A percentile compares a stretch with the other conserved stretches of the same genome.
Conservation (phyloP, 2,888 invertebrate genomes). For the Agapostemon virescens region DNA sequence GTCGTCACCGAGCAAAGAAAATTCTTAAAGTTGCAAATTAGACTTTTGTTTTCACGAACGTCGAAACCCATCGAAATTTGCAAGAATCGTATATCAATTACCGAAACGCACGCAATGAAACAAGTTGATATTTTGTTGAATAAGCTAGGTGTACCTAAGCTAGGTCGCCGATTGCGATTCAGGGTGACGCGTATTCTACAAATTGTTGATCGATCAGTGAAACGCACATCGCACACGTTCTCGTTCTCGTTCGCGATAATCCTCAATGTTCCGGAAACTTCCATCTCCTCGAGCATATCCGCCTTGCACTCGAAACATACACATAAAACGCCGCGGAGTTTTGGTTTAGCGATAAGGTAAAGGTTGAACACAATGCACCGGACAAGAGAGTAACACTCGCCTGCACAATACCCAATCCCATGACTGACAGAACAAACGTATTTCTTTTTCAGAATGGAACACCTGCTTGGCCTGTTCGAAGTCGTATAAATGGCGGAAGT, state of each 20-base stretch:
- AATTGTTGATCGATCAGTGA: neutral
- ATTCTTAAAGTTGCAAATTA: neutral
- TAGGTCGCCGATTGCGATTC: neutral
- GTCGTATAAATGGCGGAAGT: constrained; percentile 79
- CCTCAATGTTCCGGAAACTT: neutral
- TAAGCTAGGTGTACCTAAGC: neutral
- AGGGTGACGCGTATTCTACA: neutral
- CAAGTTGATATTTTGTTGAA: too few relatives aligned
- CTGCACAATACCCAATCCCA: neutral
- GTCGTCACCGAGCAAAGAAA: too few relatives aligned
- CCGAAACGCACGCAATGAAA: too few relatives aligned
- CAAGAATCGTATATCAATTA: too few relatives aligned
- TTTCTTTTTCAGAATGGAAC: constrained; percentile 75
- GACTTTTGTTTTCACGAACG: neutral
- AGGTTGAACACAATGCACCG: constrained; percentile 16
- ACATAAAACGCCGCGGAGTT: constrained; percentile 6
- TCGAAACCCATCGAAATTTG: too few relatives aligned
- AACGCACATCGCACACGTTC: neutral
- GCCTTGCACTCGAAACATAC: constrained; percentile 19
- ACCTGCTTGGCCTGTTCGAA: constrained; percentile 77
- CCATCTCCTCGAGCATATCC: neutral
- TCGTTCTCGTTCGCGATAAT: neutral
- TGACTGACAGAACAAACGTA: constrained; percentile 49
- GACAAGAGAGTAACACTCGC: constrained; percentile 10
- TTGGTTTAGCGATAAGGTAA: constrained; percentile 12